These are phyloP conservation scores for Acanthurus lineatus DNA, from an alignment of 2,797 vertebrate species.

Conservation along the genomic window DNA sequence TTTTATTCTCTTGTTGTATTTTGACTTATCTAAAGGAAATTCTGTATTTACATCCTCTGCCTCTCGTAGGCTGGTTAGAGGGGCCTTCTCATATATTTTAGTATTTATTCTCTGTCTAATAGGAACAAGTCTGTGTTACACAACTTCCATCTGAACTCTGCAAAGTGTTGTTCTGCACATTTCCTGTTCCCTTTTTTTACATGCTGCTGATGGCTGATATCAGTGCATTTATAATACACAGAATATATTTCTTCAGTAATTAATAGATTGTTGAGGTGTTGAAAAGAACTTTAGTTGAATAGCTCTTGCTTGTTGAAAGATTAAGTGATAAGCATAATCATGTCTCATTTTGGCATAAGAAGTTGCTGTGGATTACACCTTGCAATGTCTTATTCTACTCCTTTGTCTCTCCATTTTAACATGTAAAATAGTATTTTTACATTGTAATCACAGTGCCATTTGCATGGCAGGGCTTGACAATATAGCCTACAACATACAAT, in stretches of 20 bases:
- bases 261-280: background rate
- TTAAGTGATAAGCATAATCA: background rate
- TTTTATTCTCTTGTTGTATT: background rate
- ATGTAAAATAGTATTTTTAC: background rate
- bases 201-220: constrained; percentile 2
- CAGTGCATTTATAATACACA: background rate
- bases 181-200: constrained; percentile 71
- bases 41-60: background rate
- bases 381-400: background rate
- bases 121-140: constrained; percentile 14
- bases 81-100: background rate
- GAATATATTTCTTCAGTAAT: background rate
- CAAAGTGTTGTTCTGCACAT: constrained; percentile 38
- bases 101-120: background rate
- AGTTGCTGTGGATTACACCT: too few relatives aligned
- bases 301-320: background rate
- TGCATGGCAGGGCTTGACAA: constrained; percentile 37
- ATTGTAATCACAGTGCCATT: background rate
- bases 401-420: background rate
- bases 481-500: constrained; percentile 43
- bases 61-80: background rate
- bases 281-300: background rate
- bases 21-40: background rate
- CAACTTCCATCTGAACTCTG: constrained; percentile 39
- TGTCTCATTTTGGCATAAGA: background rate